Base-by-base conservation (phyloP, 1,140 invertebrate species). In the Drosophila lacertosa region DNA sequence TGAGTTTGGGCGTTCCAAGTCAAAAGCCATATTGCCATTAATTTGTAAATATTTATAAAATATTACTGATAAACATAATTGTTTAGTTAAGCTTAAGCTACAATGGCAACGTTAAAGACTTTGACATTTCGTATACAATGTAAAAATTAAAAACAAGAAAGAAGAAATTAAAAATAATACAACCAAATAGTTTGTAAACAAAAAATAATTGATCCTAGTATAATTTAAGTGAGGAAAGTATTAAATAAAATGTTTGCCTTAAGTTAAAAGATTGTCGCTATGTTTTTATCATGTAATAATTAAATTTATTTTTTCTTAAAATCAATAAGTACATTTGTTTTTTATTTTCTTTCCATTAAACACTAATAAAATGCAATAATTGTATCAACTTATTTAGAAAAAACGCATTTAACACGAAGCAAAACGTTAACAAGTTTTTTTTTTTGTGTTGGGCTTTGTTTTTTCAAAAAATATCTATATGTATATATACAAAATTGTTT, bases 21-120 rank as follows among this genome's bases (percentile, higher is more conserved):
- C 74, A 60, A n/a, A n/a, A 74, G 71, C 72, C 70, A 60, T 62
- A 68, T 86, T 84, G 80, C 82, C 81, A 84, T 86, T 83, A 74
- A 40, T 76, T 76, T 81, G 58, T 86, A 86, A 65, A 81, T 86
- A 86, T 88, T 88, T 86, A 88, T 86, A 73, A 77, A 68, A 76
- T 33, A 72, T 64, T 65, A 45, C 13, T 73, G 60, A 51, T 64
- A 45, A 63, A 69, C 60, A 77, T 65, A 64, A 60, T 66, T 62
- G 55, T 53, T 32, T 81, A 82, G 74, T 57, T 69, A n/a, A n/a
- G n/a, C 33, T 58, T 69, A 65, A 69, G 57, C 44, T 70, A 16
- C 48, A 66, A 67, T 64, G 68, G 58, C 77, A 75, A 77, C 74
- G 48, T 24, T 69, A 86, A 86, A 86, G 81, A 86, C 81, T 86